Percentiles rank a stretch among this genome's conserved stretches.
These are phyloP conservation scores for Phyllotreta cruciferae DNA, from an alignment of 2,888 invertebrate species.

Conservation along the genomic window DNA sequence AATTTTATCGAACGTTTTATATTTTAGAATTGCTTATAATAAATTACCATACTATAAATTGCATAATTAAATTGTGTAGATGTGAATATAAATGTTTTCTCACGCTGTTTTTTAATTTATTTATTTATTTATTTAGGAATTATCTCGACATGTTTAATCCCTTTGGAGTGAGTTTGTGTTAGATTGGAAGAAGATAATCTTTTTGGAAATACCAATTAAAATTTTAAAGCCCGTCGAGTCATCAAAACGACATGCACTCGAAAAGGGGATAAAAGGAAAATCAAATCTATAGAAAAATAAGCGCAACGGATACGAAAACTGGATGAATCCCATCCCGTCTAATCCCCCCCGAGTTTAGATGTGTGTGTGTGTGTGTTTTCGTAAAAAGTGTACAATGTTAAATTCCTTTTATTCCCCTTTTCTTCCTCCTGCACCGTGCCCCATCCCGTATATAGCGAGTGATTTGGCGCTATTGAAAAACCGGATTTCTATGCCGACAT, in stretches of 20 bases:
- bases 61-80: no score
- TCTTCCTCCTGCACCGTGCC: neutral
- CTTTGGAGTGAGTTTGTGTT: no score
- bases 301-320: slow-evolving; percentile 12
- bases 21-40: no score
- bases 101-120: no score
- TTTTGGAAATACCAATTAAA: neutral
- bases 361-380: slow-evolving; percentile 3
- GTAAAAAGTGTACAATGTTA: slow-evolving; percentile 15
- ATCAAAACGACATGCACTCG: slow-evolving; percentile 15
- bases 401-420: slow-evolving; percentile 6
- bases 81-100: no score
- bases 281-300: slow-evolving; percentile 13
- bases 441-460: slow-evolving; percentile 5
- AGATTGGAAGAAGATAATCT: no score
- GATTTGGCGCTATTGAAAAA: slow-evolving; percentile 35
- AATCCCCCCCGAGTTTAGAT: slow-evolving; percentile 9
- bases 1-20: no score
- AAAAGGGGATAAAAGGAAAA: slow-evolving; percentile 7
- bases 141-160: no score
- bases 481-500: slow-evolving; percentile 46
- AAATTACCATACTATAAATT: no score
- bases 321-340: neutral
- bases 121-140: no score
- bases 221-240: slow-evolving; percentile 8